Evolutionary conservation across 2,888 invertebrate genomes (phyloP).

Genomic region (Melanostoma scalare): DNA sequence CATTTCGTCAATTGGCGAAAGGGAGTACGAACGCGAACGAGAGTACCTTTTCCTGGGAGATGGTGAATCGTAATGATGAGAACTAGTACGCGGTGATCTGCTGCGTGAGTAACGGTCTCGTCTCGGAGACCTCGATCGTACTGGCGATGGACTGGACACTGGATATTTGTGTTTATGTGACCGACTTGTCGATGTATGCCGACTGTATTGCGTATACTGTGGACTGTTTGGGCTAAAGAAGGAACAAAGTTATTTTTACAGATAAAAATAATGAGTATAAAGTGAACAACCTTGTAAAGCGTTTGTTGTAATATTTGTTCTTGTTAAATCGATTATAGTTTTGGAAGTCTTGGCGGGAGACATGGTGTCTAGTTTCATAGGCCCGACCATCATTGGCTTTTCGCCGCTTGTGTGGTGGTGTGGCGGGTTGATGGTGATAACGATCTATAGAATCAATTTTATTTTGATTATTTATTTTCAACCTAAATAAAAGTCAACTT

Average conservation of each 20-base stretch:
- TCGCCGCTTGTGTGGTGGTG: constrained; percentile 81
- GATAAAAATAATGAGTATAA: not conserved
- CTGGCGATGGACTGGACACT: constrained; percentile 80
- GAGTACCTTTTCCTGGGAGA: constrained; percentile 78
- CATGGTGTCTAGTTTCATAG: constrained; percentile 60
- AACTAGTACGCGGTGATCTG: constrained; percentile 78
- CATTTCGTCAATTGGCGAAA: constrained; percentile 80
- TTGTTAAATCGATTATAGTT: constrained; percentile 79
- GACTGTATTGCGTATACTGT: constrained; percentile 75
- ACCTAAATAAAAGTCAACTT: constrained; percentile 27
- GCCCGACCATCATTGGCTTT: constrained; percentile 78
- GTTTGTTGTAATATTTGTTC: constrained; percentile 77
- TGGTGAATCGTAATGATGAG: constrained; percentile 78
- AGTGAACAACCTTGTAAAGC: constrained; percentile 77
- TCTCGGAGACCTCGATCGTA: constrained; percentile 82
- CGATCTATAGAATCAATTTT: constrained; percentile 75
- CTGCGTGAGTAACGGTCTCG: constrained; percentile 79
- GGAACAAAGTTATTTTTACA: not conserved
- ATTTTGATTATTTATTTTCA: not conserved
- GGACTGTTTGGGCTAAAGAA: constrained; percentile 77
- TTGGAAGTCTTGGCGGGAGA: constrained; percentile 66
- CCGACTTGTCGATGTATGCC: constrained; percentile 77
- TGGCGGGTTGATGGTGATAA: constrained; percentile 79
- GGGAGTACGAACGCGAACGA: constrained; percentile 80
- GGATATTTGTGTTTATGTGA: constrained; percentile 77